Base-by-base conservation (phyloP, 2,888 invertebrate species). In the Hydroisotoma schaefferi region DNA sequence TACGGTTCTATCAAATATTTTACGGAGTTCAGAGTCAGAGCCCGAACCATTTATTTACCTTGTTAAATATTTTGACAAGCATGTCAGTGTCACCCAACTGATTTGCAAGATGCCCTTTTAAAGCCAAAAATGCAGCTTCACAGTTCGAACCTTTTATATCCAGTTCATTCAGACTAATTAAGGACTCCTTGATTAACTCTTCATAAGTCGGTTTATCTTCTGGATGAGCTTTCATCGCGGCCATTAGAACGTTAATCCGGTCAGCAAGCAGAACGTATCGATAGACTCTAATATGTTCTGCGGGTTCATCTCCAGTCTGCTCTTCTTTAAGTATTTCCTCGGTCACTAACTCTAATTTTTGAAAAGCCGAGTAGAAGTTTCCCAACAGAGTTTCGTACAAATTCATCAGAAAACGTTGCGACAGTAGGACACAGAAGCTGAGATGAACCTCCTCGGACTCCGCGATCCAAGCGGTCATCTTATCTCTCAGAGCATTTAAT, bases 91-190 rank as follows among this genome's bases (percentile, higher is more conserved):
- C 15, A 3, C 28, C 49, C 4, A 49, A 29, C 18, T 49, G 49
- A 28, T 26, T 28, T 18, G 15, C 10, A 3, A 49, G 4, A n/a
- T 49, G 26, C 3, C 28, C 49, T 18, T 49, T 49, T 18, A 27
- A 4, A 6, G 28, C 49, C 26, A 49, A 26, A 49, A 49, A 27
- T 25, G 29, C 28, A 8, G 49, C 49, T 28, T 49, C 4, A 46
- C 46, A 46, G 23, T 5, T 20, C 12, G 46, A 25, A 5, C 46
- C 46, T 22, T 3, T 6, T 2, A 46, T 25, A 46, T 22, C 46
- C 5, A 46, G 12, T 20, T 46, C 4, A n/a, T n/a, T n/a, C n/a
- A n/a, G n/a, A n/a, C n/a, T n/a, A n/a, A n/a, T n/a, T n/a, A n/a
- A n/a, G n/a, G n/a, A n/a, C n/a, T n/a, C n/a, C n/a, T n/a, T n/a